Evolutionary conservation across 2,888 invertebrate genomes (phyloP).

Genomic region (Conchocele bisecta): DNA sequence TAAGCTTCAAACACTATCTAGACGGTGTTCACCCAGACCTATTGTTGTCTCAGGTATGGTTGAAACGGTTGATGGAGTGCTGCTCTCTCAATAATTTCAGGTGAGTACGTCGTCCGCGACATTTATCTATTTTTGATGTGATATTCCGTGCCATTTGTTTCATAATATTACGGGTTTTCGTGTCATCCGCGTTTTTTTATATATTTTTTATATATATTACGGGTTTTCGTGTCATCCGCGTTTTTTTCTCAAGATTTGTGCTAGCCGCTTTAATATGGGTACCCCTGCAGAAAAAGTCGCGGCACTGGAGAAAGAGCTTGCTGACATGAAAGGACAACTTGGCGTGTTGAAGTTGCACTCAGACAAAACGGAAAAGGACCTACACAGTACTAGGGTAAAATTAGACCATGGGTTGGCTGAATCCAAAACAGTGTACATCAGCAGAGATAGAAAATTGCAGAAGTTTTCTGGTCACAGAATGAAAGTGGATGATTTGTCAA

Average conservation of each 20-base stretch:
- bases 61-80: neutral
- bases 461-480: conserved; percentile 14
- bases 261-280: too few relatives aligned
- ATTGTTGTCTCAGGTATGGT: neutral
- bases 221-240: too few relatives aligned
- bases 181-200: too few relatives aligned
- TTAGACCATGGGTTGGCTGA: neutral
- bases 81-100: neutral
- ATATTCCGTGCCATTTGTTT: too few relatives aligned
- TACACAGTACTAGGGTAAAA: too few relatives aligned
- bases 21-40: neutral
- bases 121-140: too few relatives aligned
- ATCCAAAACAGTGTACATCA: conserved; percentile 11
- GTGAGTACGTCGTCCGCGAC: too few relatives aligned
- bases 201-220: too few relatives aligned
- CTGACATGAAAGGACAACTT: neutral
- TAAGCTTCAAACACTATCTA: neutral
- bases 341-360: too few relatives aligned
- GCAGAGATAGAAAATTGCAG: conserved; percentile 19
- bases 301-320: neutral
- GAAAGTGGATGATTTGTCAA: conserved; percentile 2
- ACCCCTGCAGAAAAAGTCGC: neutral
- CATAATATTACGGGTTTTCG: too few relatives aligned
- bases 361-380: too few relatives aligned
- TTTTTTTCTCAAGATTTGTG: too few relatives aligned